phyloP scores from a whole-genome alignment of 2,113 vertebrate species.

The Syngnathus typhle region DNA sequence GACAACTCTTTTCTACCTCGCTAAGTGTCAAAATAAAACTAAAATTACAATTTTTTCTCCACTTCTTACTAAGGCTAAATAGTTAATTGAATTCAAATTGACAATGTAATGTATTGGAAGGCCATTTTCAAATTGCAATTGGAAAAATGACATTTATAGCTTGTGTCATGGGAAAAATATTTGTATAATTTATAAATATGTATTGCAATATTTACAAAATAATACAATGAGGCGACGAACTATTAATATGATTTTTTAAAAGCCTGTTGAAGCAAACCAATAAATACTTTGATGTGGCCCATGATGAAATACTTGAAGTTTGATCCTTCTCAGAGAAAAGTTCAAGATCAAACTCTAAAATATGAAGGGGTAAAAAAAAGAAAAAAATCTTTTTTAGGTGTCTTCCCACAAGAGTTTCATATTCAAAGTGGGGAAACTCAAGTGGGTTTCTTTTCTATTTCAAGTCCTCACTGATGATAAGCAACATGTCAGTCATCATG shows the following conservation, averaged over 20 bases:
- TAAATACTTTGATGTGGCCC: background rate
- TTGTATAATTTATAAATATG: too few species aligned
- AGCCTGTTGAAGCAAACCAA: background rate
- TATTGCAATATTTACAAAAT: too few species aligned
- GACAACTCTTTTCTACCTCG: too few species aligned
- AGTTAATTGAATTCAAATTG: too few species aligned
- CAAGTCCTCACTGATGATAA: background rate
- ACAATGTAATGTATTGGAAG: too few species aligned
- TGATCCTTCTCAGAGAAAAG: background rate
- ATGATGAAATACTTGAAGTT: background rate
- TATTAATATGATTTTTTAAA: background rate
- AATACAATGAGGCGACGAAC: too few species aligned
- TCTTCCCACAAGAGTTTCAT: constrained; percentile 5
- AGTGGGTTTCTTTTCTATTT: background rate
- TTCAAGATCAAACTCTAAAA: background rate
- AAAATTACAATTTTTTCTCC: background rate
- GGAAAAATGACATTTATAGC: too few species aligned
- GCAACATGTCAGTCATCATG: background rate
- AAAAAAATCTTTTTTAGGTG: background rate
- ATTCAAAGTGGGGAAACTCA: background rate
- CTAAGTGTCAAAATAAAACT: background rate
- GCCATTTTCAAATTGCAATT: too few species aligned
- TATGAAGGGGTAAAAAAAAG: background rate
- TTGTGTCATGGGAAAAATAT: too few species aligned
- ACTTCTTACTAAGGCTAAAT: too few species aligned